Percentiles rank a stretch among this genome's conserved stretches.
phyloP scores from a whole-genome alignment of 2,113 vertebrate genomes.

The Rhizomys pruinosus region DNA sequence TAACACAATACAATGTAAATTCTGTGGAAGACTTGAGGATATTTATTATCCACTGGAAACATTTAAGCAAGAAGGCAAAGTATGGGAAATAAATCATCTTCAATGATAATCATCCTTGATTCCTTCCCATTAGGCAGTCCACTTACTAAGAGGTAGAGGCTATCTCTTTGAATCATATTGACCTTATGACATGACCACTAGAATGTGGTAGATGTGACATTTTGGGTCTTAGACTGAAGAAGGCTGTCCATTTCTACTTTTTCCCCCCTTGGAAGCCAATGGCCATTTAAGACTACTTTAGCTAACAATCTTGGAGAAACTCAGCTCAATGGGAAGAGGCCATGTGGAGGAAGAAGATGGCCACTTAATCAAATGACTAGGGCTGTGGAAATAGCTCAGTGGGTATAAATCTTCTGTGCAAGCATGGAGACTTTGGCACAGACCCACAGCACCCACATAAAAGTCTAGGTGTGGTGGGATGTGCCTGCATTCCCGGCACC shows the following conservation, averaged over 20 bases:
- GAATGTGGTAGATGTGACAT: background rate
- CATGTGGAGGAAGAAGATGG: background rate
- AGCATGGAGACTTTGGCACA: no score
- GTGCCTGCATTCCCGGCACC: no score
- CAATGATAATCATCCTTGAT: background rate
- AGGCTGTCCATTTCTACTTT: background rate
- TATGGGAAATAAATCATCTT: background rate
- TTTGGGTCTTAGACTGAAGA: background rate
- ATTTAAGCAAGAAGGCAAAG: background rate
- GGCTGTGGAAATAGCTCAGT: no score
- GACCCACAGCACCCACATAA: no score
- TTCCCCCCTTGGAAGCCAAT: no score
- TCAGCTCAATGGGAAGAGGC: background rate
- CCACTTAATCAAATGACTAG: no score
- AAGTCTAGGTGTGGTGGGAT: no score
- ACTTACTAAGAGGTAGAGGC: background rate
- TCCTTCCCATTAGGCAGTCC: background rate
- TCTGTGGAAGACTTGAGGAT: background rate
- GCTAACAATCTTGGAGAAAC: background rate
- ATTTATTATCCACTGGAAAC: background rate
- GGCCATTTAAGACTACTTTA: background rate
- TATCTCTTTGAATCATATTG: background rate
- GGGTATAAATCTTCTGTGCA: no score
- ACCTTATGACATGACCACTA: background rate
- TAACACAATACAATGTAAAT: background rate